A percentile compares a stretch with the other conserved stretches of the same genome.
Evolutionary conservation across 2,888 invertebrate genomes (phyloP).

Genomic region (Drosophila falleni): DNA sequence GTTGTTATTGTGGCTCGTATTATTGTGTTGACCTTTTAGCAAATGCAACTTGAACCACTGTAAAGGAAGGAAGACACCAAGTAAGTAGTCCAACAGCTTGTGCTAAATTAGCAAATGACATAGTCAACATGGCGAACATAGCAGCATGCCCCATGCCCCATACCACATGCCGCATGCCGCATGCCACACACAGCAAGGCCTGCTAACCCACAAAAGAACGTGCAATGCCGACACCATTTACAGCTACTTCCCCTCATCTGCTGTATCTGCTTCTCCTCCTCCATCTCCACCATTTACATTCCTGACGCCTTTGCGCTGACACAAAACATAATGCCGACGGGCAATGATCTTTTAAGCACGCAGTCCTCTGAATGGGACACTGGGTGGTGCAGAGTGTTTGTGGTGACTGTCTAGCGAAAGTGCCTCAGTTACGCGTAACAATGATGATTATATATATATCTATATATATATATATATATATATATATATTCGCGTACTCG

Average conservation of each 20-base stretch:
- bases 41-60: slow-evolving; percentile 71
- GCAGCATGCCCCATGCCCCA: slow-evolving; percentile 24
- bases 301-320: slow-evolving; percentile 66
- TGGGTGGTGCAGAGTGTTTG: slow-evolving; percentile 8
- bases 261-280: not conserved
- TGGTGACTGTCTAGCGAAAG: slow-evolving; percentile 63
- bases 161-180: not conserved
- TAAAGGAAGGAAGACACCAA: slow-evolving; percentile 12
- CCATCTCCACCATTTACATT: slow-evolving; percentile 2
- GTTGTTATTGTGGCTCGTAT: slow-evolving; percentile 7
- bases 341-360: slow-evolving; percentile 83
- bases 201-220: slow-evolving; percentile 79
- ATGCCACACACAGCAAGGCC: slow-evolving; percentile 46
- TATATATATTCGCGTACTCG: too few species aligned
- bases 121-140: slow-evolving; percentile 77
- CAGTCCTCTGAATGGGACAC: slow-evolving; percentile 53
- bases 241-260: slow-evolving; percentile 21
- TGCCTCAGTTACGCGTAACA: slow-evolving; percentile 74
- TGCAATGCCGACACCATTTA: slow-evolving; percentile 68
- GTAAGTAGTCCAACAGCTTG: slow-evolving; percentile 73
- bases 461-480: too few species aligned
- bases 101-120: slow-evolving; percentile 80
- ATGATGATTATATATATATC: slow-evolving; percentile 62
- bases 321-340: slow-evolving; percentile 82
- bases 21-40: slow-evolving; percentile 72